Conservation (phyloP, 2,888 invertebrate species). For the Lingula anatina region DNA sequence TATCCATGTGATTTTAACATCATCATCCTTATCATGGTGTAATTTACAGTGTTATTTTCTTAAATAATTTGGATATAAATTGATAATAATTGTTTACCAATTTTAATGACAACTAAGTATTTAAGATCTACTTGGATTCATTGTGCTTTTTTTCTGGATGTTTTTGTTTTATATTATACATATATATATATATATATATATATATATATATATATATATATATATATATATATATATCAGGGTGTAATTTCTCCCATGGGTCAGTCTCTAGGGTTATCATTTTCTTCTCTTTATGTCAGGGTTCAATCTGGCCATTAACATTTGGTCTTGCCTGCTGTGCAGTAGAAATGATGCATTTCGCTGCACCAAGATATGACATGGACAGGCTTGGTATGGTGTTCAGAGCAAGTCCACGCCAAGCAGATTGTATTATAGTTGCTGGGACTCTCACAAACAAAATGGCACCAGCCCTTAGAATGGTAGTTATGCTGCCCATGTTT, state of each 20-base stretch:
- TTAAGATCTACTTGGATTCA: too few species aligned
- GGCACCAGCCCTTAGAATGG: slow-evolving; percentile 95
- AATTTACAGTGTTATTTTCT: too few species aligned
- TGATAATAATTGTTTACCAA: too few species aligned
- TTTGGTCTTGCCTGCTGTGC: slow-evolving; percentile 99
- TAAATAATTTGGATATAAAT: too few species aligned
- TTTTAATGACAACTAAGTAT: too few species aligned
- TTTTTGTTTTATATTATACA: neutral
- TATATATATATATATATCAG: slow-evolving; percentile 1
- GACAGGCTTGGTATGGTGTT: slow-evolving; percentile 97
- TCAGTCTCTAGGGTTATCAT: too few species aligned
- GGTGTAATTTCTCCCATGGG: neutral
- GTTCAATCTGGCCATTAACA: slow-evolving; percentile 96
- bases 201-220: slow-evolving; percentile 2
- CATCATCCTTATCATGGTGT: too few species aligned
- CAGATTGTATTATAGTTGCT: slow-evolving; percentile 97
- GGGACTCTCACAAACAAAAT: slow-evolving; percentile 99
- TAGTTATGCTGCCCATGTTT: slow-evolving; percentile 18
- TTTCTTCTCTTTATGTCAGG: slow-evolving; percentile 54
- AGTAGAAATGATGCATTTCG: slow-evolving; percentile 99
- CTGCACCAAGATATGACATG: slow-evolving; percentile 98
- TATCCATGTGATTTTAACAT: too few species aligned
- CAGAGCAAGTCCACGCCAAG: slow-evolving; percentile 91
- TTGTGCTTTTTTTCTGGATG: neutral
- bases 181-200: slow-evolving; percentile 2